A percentile compares a stretch with the other conserved stretches of the same genome.
These are phyloP conservation scores for Mimas tiliae DNA, from an alignment of 2,888 invertebrate genomes.

Conservation along the genomic window DNA sequence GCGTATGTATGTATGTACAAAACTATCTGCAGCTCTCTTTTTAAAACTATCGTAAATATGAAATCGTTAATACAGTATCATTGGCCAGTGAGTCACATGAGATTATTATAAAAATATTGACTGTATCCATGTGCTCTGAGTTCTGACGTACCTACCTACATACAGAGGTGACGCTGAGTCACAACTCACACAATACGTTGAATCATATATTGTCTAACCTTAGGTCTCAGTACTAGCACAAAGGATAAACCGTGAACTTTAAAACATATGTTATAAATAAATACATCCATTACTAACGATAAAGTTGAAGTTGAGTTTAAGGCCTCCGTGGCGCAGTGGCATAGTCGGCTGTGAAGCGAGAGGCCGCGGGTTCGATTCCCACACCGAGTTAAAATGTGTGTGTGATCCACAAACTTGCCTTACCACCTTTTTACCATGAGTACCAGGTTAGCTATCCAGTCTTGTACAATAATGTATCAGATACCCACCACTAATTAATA, in stretches of 20 bases:
- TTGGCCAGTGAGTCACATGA: constrained; percentile 16
- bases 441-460: too few species aligned
- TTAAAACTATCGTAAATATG: not conserved
- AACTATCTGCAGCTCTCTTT: too few species aligned
- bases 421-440: too few species aligned
- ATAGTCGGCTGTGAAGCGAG: too few species aligned
- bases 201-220: constrained; percentile 31
- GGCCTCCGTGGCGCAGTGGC: too few species aligned
- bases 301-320: too few species aligned
- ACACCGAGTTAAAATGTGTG: too few species aligned
- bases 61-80: not conserved
- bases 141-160: not conserved
- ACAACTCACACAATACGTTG: constrained; percentile 36
- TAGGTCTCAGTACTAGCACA: constrained; percentile 4
- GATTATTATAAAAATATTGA: constrained; percentile 23
- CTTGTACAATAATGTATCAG: too few species aligned
- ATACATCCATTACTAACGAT: not conserved
- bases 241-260: constrained; percentile 26
- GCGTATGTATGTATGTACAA: too few species aligned
- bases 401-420: too few species aligned
- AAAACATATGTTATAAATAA: not conserved
- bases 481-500: too few species aligned
- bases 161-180: constrained; percentile 41
- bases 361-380: too few species aligned
- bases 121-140: not conserved